Conservation (phyloP, 2,113 vertebrate genomes). For the Petromus typicus region DNA sequence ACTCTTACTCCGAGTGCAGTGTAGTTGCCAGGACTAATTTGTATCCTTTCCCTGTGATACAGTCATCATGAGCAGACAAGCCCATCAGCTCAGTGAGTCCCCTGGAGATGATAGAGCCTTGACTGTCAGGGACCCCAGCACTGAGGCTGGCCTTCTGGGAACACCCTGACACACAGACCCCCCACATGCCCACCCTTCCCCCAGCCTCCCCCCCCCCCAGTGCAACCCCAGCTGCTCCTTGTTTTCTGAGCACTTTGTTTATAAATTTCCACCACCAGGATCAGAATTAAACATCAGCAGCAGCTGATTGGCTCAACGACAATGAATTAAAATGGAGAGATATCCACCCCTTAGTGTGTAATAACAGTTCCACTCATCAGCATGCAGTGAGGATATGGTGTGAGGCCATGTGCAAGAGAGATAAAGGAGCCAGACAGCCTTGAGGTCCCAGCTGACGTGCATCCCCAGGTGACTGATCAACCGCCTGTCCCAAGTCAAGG, state of each 20-base stretch:
- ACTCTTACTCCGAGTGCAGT: not conserved
- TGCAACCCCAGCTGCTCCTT: not conserved
- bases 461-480: not conserved
- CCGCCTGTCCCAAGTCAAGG: not conserved
- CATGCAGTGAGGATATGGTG: not conserved
- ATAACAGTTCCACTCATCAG: not conserved
- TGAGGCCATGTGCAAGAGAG: not conserved
- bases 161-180: not conserved
- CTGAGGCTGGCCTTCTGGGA: not conserved
- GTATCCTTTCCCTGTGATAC: not conserved
- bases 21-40: not conserved
- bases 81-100: not conserved
- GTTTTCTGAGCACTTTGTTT: not conserved
- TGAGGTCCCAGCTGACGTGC: constrained; percentile 14
- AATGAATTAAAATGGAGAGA: constrained; percentile 43
- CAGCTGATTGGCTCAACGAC: not conserved
- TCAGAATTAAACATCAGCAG: not conserved
- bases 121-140: not conserved
- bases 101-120: not conserved
- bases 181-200: too few relatives aligned
- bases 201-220: not conserved
- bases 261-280: not conserved
- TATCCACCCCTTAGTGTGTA: not conserved
- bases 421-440: not conserved
- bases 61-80: not conserved